Conservation (phyloP, 2,113 vertebrate species). For the Ceuthmochares aereus region DNA sequence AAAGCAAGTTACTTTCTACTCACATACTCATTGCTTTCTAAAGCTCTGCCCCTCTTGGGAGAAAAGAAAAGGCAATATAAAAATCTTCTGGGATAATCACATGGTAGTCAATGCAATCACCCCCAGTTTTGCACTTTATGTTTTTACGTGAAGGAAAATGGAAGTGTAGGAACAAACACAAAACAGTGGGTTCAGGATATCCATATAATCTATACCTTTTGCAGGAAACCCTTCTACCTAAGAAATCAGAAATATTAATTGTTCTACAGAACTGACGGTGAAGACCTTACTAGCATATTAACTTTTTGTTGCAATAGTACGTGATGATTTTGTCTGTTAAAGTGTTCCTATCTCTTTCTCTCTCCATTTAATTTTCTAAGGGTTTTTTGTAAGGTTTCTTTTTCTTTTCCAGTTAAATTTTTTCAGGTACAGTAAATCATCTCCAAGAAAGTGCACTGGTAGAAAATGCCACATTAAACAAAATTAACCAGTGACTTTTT, state of each 20-base stretch:
- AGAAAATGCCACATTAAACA: background rate
- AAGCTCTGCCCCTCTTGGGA: constrained; percentile 38
- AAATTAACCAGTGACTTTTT: background rate
- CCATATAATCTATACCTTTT: background rate
- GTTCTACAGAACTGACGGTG: background rate
- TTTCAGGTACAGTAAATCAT: background rate
- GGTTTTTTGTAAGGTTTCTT: background rate
- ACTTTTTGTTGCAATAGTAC: background rate
- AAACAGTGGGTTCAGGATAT: background rate
- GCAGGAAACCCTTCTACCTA: background rate
- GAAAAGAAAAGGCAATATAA: constrained; percentile 16
- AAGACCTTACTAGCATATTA: background rate
- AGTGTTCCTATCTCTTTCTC: background rate
- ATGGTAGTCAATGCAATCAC: constrained; percentile 3
- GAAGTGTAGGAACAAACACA: background rate
- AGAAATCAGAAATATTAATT: background rate
- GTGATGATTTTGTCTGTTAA: background rate
- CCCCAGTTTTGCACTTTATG: background rate
- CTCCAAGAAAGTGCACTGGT: background rate
- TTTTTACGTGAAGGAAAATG: background rate
- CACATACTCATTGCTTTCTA: constrained; percentile 41
- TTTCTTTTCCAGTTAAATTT: background rate
- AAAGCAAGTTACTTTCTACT: constrained; percentile 42
- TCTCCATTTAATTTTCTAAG: background rate
- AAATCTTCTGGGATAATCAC: constrained; percentile 39